Evolutionary conservation across 1,140 invertebrate genomes (phyloP), one percentile per base, ranked within the genome.

Genomic region (Bombus terrestris): DNA sequence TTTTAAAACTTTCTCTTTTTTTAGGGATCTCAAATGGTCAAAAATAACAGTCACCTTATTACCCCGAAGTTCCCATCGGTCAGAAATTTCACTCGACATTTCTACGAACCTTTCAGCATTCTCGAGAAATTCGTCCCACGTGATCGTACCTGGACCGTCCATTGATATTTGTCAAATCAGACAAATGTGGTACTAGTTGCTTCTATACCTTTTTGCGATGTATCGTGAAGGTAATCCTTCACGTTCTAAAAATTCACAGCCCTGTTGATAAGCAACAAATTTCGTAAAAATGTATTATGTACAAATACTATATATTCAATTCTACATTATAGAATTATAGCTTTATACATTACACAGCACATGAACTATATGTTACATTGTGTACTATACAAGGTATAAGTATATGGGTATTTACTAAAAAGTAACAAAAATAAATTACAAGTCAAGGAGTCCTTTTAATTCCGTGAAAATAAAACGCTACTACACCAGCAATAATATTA

Each of bases 121-220:
- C 25, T 90, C 85, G 8, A 95, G 75, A 84, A 95, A 95, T 86
- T 94, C 93, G 41, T 95, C 95, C 95, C 95, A 95, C 37, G 93
- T 94, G 1, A 95, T 76, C 10, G 94, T 94, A n/a, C 94, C 95
- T 62, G 91, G 86, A 41, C 93, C 94, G n/a, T 95, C 93, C 94
- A 95, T 95, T 8, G 18, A 22, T 41, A 69, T 69, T n/a, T 43
- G 0, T 73, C 47, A n/a, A 59, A 22, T 53, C 47, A 53, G 18
- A 53, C 5, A 22, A 53, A 53, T 62, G 53, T n/a, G 22, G 3
- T 32, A n/a, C 3, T 10, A 47, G 5, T 32, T 43, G 18, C 12
- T 43, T 43, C 0, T 32, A 35, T 32, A 66, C 1, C 8, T 35
- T 2, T 8, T 8, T 32, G n/a, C n/a, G 9, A 66, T 53, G 0